phyloP scores from a whole-genome alignment of 2,797 vertebrate species.

The Halcyon chelicuti region DNA sequence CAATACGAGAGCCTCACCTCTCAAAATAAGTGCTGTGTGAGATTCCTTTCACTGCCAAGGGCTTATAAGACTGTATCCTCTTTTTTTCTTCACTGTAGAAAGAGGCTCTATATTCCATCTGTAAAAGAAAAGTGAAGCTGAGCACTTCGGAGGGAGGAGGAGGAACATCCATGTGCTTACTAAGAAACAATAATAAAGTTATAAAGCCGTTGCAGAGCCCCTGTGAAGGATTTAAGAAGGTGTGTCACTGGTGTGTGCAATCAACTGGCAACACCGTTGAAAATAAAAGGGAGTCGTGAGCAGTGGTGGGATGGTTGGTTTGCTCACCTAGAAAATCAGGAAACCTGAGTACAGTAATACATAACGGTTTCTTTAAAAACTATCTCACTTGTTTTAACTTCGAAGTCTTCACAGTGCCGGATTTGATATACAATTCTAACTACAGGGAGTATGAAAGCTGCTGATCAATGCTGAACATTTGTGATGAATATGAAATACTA shows the following conservation, averaged over 20 bases:
- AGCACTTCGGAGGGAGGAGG: neutral
- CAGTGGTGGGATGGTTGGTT: neutral
- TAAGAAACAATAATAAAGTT: neutral
- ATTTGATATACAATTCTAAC: neutral
- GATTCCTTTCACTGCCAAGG: neutral
- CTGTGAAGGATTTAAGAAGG: neutral
- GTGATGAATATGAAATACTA: neutral
- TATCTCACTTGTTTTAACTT: neutral
- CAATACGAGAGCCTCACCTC: neutral
- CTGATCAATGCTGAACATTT: neutral
- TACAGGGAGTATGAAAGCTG: neutral
- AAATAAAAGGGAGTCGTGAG: neutral
- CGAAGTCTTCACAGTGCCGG: neutral
- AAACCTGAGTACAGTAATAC: neutral
- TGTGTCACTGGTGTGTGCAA: neutral
- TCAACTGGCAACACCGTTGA: rapidly evolving
- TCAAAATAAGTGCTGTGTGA: neutral
- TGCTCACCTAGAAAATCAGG: neutral
- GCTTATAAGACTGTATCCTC: neutral
- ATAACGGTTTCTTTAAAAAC: neutral
- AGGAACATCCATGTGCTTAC: neutral
- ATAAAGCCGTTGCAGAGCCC: neutral
- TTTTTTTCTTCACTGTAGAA: neutral
- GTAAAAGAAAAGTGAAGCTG: neutral
- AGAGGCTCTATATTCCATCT: neutral